Conservation (phyloP, 2,797 vertebrate genomes). For the Gobionotothen gibberifrons region DNA sequence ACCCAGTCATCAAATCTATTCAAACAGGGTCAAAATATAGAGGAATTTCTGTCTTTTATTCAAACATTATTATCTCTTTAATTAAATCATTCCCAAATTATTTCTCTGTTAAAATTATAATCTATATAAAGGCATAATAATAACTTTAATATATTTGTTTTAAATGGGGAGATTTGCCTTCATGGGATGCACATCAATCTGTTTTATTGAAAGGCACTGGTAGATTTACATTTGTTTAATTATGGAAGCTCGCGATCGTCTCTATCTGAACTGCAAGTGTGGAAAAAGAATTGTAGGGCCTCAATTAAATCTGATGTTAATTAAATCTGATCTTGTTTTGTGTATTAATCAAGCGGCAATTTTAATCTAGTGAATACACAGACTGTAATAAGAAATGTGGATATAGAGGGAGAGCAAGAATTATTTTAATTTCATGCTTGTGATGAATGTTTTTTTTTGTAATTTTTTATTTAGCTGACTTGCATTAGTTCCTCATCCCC, state of each 20-base stretch:
- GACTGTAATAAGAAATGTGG: conserved; percentile 81
- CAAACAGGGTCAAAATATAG: conserved; percentile 71
- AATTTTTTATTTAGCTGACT: conserved; percentile 75
- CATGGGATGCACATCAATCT: conserved; percentile 75
- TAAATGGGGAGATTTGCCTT: conserved; percentile 81
- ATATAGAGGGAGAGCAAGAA: conserved; percentile 77
- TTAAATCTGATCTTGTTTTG: conserved; percentile 91
- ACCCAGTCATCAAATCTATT: conserved; percentile 69
- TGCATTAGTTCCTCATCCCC: conserved; percentile 79
- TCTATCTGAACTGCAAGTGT: conserved; percentile 78
- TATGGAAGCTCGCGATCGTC: conserved; percentile 75
- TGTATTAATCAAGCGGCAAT: conserved; percentile 87
- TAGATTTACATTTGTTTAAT: conserved; percentile 85
- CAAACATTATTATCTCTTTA: conserved; percentile 81
- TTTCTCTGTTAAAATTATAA: conserved; percentile 77
- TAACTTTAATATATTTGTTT: conserved; percentile 79
- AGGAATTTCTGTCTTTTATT: conserved; percentile 69
- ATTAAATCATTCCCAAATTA: conserved; percentile 85
- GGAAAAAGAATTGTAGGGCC: conserved; percentile 80
- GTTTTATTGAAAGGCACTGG: conserved; percentile 69
- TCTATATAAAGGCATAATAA: conserved; percentile 81
- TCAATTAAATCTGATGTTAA: conserved; percentile 90
- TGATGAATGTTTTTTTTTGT: conserved; percentile 75
- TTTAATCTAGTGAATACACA: conserved; percentile 88
- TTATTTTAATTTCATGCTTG: conserved; percentile 87